These are phyloP conservation scores for Eurosta solidaginis DNA, from an alignment of 1,140 invertebrate genomes.

Conservation along the genomic window DNA sequence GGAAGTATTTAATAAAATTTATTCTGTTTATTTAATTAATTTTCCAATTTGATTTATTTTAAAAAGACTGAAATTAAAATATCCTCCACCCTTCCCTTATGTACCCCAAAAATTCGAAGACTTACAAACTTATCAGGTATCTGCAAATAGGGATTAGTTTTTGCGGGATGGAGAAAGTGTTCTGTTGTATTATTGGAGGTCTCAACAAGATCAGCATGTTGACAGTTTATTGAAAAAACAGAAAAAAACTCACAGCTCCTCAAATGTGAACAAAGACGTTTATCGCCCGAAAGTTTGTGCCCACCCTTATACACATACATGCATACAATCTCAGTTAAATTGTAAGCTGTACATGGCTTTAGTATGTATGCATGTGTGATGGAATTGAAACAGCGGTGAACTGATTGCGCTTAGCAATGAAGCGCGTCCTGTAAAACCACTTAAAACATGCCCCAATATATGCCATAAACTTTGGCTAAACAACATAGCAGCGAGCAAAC, in stretches of 20 bases:
- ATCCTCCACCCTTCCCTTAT: no score
- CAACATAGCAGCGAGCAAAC: conserved; percentile 9
- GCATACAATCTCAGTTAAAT: background rate
- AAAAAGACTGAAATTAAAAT: no score
- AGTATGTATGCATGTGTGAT: background rate
- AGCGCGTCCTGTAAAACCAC: conserved; percentile 59
- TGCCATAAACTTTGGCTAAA: conserved; percentile 47
- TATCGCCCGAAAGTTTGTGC: no score
- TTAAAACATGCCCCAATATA: conserved; percentile 59
- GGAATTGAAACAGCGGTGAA: background rate
- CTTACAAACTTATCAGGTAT: no score
- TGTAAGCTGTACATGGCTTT: background rate
- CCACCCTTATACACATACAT: background rate
- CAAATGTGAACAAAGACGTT: no score
- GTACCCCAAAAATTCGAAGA: no score
- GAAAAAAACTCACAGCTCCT: no score
- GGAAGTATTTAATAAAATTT: no score
- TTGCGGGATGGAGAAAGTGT: background rate
- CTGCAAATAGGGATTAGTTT: background rate
- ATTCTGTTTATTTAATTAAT: no score
- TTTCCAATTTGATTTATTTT: no score
- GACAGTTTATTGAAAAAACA: no score
- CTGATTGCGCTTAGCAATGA: conserved; percentile 38
- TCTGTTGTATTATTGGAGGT: background rate
- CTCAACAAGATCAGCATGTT: no score